Evolutionary conservation across 2,113 vertebrate genomes (phyloP).

Genomic region (Micromys minutus): DNA sequence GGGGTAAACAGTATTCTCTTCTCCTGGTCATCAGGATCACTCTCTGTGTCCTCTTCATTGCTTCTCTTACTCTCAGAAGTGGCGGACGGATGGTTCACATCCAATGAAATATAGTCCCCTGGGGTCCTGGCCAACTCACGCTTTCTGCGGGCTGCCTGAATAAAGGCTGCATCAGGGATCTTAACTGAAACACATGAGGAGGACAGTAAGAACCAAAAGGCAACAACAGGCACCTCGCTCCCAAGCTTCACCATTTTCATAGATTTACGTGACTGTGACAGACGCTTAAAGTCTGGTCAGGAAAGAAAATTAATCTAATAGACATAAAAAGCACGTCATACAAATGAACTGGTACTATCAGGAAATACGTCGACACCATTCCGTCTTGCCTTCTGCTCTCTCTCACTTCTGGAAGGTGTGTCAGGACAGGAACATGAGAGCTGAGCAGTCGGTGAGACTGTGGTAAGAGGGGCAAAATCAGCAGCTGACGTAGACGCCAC

Average conservation of each 20-base stretch:
- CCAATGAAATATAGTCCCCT: conserved; percentile 90
- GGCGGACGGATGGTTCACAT: conserved; percentile 66
- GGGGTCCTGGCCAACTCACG: conserved; percentile 84
- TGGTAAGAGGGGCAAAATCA: not conserved
- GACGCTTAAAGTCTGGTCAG: conserved; percentile 3
- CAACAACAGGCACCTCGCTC: not conserved
- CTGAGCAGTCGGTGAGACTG: not conserved
- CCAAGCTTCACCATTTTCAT: conserved; percentile 9
- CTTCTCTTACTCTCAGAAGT: conserved; percentile 60
- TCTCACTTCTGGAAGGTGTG: not conserved
- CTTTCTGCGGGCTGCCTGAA: conserved; percentile 87
- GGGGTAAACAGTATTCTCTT: conserved; percentile 89
- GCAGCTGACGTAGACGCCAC: not conserved
- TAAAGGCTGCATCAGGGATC: conserved; percentile 85
- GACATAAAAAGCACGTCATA: not conserved
- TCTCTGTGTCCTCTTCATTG: conserved; percentile 83
- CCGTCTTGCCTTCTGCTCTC: not conserved
- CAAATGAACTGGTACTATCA: not conserved
- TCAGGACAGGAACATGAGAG: not conserved
- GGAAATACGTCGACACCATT: not conserved
- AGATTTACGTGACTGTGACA: not conserved
- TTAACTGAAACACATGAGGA: conserved; percentile 81
- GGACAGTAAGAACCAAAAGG: not conserved
- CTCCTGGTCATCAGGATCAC: conserved; percentile 89
- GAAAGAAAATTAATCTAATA: not conserved